Conservation (phyloP, 2,797 vertebrate genomes). For the Cossypha heuglini region DNA sequence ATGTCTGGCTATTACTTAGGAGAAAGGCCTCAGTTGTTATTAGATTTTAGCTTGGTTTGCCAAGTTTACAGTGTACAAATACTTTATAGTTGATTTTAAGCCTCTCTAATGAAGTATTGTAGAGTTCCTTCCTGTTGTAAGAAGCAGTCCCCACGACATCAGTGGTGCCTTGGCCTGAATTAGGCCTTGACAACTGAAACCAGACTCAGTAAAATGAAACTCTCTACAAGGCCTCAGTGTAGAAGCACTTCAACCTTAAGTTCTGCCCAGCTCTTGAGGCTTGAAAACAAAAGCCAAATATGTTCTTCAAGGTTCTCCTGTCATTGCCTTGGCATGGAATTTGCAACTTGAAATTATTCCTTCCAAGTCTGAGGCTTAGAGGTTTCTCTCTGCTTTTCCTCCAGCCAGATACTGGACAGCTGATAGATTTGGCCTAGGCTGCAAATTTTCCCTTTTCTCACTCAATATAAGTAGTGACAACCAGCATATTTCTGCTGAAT, state of each 20-base stretch:
- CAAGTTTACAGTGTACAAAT: not conserved
- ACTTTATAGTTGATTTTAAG: not conserved
- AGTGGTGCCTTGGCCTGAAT: not conserved
- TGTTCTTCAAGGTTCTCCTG: not conserved
- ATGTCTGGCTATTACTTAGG: not conserved
- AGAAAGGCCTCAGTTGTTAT: not conserved
- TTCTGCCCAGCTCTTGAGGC: not conserved
- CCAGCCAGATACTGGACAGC: not conserved
- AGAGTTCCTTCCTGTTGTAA: not conserved
- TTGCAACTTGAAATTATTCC: not conserved
- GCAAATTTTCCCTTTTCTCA: not conserved
- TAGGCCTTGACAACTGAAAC: not conserved
- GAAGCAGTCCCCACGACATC: not conserved
- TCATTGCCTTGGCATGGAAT: not conserved
- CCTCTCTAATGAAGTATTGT: not conserved
- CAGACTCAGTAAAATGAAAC: not conserved
- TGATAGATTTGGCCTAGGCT: not conserved
- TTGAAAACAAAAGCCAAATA: not conserved
- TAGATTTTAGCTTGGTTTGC: not conserved
- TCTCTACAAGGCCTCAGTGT: not conserved
- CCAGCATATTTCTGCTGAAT: not conserved
- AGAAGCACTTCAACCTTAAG: not conserved
- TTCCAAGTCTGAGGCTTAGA: not conserved
- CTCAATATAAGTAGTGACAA: not conserved
- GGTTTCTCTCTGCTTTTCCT: not conserved